These are phyloP conservation scores for Epistrophe grossulariae DNA, from an alignment of 2,888 invertebrate genomes.

Conservation along the genomic window DNA sequence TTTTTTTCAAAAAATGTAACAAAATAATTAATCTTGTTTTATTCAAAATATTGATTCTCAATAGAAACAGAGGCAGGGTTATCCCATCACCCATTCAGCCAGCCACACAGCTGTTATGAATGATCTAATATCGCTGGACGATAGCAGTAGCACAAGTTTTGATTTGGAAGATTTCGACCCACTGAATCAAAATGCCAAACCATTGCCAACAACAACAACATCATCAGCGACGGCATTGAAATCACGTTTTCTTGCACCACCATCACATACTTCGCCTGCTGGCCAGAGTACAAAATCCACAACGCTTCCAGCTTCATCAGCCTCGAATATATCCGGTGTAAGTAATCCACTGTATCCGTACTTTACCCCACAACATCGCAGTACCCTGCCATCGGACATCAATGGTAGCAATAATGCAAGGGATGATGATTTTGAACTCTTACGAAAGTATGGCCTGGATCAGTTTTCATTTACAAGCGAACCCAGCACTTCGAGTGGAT, in stretches of 20 bases:
- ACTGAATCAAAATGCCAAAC: slow-evolving; percentile 84
- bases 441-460: slow-evolving; percentile 83
- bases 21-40: slow-evolving; percentile 13
- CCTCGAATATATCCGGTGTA: slow-evolving; percentile 77
- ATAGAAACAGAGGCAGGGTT: slow-evolving; percentile 72
- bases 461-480: slow-evolving; percentile 81
- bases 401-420: slow-evolving; percentile 73
- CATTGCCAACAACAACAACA: slow-evolving; percentile 79
- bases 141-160: slow-evolving; percentile 86
- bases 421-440: slow-evolving; percentile 83
- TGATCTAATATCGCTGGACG: slow-evolving; percentile 88
- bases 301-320: slow-evolving; percentile 80
- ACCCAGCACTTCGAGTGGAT: slow-evolving; percentile 68
- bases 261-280: slow-evolving; percentile 46
- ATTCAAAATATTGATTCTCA: slow-evolving; percentile 33
- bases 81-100: slow-evolving; percentile 70
- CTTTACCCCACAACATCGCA: slow-evolving; percentile 83
- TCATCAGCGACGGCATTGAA: slow-evolving; percentile 55
- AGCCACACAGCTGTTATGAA: slow-evolving; percentile 80
- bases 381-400: slow-evolving; percentile 76
- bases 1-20: neutral
- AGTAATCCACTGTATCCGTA: slow-evolving; percentile 85
- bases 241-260: slow-evolving; percentile 54
- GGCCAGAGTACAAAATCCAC: slow-evolving; percentile 79
- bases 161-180: slow-evolving; percentile 89